Evolutionary conservation across 2,888 invertebrate species (phyloP).

Genomic region (Synanthedon vespiformis): DNA sequence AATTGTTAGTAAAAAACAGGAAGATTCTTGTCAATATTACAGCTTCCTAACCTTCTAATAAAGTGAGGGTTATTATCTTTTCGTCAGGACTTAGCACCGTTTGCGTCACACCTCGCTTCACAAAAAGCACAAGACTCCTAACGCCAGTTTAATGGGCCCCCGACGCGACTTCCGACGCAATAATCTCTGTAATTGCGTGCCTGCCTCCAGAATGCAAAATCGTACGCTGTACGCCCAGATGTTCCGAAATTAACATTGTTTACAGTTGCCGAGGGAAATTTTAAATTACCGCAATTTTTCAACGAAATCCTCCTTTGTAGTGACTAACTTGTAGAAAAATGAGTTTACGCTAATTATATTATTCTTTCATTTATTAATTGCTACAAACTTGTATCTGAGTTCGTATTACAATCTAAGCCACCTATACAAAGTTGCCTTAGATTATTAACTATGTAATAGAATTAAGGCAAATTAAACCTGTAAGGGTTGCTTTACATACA

Average conservation of each 20-base stretch:
- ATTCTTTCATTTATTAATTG: too few relatives aligned
- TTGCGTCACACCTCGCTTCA: conserved; percentile 20
- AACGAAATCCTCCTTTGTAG: conserved; percentile 12
- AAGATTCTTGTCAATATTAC: too few relatives aligned
- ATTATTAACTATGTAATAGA: too few relatives aligned
- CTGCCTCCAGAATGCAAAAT: conserved; percentile 46
- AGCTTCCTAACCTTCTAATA: too few relatives aligned
- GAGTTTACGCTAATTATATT: too few relatives aligned
- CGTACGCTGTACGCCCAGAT: conserved; percentile 27
- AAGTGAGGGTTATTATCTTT: too few relatives aligned
- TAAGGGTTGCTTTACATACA: too few relatives aligned
- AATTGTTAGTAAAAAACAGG: too few relatives aligned
- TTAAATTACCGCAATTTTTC: conserved; percentile 37
- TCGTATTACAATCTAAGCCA: too few relatives aligned
- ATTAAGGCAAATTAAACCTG: too few relatives aligned
- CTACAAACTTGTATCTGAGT: too few relatives aligned
- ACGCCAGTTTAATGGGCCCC: conserved; percentile 53
- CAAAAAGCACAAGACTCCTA: conserved; percentile 47
- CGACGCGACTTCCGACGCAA: conserved; percentile 34
- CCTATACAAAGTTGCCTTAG: too few relatives aligned
- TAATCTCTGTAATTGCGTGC: conserved; percentile 53
- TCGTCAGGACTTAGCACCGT: neutral
- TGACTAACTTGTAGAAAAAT: neutral
- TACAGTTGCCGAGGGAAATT: conserved; percentile 33
- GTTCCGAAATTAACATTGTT: conserved; percentile 53